Percentiles rank a stretch among this genome's conserved stretches.
These are phyloP conservation scores for Dendrocincla fuliginosa DNA, from an alignment of 2,797 vertebrate genomes.

Conservation along the genomic window DNA sequence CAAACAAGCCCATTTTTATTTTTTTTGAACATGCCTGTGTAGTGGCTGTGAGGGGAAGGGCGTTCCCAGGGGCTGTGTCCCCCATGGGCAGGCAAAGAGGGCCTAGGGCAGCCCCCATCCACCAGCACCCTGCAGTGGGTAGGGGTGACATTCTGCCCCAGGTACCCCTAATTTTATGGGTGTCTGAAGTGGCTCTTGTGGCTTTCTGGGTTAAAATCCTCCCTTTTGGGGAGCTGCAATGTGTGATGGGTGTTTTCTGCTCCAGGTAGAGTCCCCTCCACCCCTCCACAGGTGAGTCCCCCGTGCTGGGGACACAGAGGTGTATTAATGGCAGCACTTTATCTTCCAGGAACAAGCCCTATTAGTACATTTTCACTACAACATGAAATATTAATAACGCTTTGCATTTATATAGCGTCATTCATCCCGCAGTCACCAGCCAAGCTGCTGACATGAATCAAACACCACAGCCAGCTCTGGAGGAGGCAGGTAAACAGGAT, in stretches of 20 bases:
- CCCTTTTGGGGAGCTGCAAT: background rate
- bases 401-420: constrained; percentile 65
- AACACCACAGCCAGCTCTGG: background rate
- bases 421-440: constrained; percentile 53
- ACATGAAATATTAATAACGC: constrained; percentile 67
- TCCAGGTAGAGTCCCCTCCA: background rate
- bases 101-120: background rate
- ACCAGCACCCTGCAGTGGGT: background rate
- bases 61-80: background rate
- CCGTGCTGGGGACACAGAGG: background rate
- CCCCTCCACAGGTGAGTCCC: background rate
- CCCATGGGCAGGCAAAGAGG: fast-evolving
- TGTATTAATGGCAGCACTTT: constrained; percentile 38
- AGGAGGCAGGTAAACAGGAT: background rate
- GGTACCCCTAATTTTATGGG: background rate
- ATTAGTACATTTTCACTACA: constrained; percentile 62
- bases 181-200: background rate
- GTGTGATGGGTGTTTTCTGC: background rate
- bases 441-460: constrained; percentile 49
- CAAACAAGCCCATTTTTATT: constrained; percentile 19
- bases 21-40: background rate
- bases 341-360: constrained; percentile 58
- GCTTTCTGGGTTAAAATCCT: background rate
- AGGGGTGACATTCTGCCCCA: fast-evolving
- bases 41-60: background rate